Percentiles rank a stretch among this genome's conserved stretches.
Conservation (phyloP, 2,888 invertebrate genomes). For the Gymnoscelis rufifasciata region DNA sequence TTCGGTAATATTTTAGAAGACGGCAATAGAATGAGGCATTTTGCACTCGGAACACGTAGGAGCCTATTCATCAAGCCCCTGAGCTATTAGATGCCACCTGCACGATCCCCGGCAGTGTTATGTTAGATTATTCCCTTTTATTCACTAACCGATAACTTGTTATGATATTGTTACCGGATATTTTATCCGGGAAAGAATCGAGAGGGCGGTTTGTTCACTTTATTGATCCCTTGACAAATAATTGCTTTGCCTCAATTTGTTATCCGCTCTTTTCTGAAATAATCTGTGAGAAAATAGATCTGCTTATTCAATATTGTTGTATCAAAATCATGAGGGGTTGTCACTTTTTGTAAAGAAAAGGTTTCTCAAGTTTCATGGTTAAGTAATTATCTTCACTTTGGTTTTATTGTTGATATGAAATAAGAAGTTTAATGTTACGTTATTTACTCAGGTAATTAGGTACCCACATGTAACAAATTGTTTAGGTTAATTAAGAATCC, state of each 20-base stretch:
- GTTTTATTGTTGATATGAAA: too few relatives aligned
- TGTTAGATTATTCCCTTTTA: slow-evolving; percentile 61
- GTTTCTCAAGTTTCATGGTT: too few relatives aligned
- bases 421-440: too few relatives aligned
- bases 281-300: not conserved
- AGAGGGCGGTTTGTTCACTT: slow-evolving; percentile 6
- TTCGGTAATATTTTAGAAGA: slow-evolving; percentile 69
- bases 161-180: slow-evolving; percentile 23
- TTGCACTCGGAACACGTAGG: slow-evolving; percentile 65
- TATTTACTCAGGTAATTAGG: too few relatives aligned
- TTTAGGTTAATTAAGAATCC: too few relatives aligned
- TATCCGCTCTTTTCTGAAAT: not conserved
- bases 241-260: slow-evolving; percentile 6
- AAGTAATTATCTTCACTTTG: too few relatives aligned
- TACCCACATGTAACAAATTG: too few relatives aligned
- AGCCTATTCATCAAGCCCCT: slow-evolving; percentile 71
- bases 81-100: slow-evolving; percentile 70
- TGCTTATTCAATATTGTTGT: not conserved
- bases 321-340: too few relatives aligned
- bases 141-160: slow-evolving; percentile 57
- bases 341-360: not conserved
- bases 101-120: slow-evolving; percentile 65
- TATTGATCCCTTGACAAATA: slow-evolving; percentile 14
- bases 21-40: slow-evolving; percentile 62
- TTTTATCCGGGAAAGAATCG: slow-evolving; percentile 9